Base-by-base conservation (phyloP, 2,113 vertebrate genomes). In the Anser cygnoides region DNA sequence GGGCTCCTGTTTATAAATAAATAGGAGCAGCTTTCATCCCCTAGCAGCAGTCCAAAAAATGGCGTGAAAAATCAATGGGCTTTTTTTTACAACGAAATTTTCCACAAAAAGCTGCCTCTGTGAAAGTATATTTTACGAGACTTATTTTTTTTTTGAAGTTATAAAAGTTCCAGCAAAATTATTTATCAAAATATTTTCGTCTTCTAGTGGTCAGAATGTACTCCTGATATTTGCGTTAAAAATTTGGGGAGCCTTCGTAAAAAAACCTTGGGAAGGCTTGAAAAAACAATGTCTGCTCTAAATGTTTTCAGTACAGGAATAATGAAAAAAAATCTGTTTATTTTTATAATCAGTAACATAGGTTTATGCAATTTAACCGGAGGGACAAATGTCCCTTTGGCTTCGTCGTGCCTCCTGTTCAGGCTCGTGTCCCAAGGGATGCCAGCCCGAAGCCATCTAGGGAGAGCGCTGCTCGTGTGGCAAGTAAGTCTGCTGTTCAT, bases 101-200 rank as follows among this genome's bases (percentile, higher is more conserved):
- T 93, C 82, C 84, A 76, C 54, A 65, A 59, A 75, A 75, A 65
- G 28, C 20, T 46, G 49, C 39, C 9, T 87, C 70, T 43, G 55
- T 84, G 22, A 71, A 85, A 89, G 41, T 37, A 29, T 35, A 55
- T 70, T 77, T 76, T 25, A 77, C 67, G 23, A 29, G 46, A 49
- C 20, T 44, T 46, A 20, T 19, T 46, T 10, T 77, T 62, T 21
- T 67, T 52, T 52, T 1, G 2, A 67, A 68, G 50, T 58, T 71
- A 37, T 11, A 75, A 89, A 91, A 75, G 10, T 68, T 79, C 43
- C 70, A 76, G 17, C 3, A 35, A 82, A 92, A 63, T 19, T 84
- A 20, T 75, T 92, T 82, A 90, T 91, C 70, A 84, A 79, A 87
- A 87, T 11, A 54, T 72, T 89, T 92, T 82, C 52, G 19, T 84